phyloP scores from a whole-genome alignment of 2,888 invertebrate species.

The Choristoneura rosaceana region DNA sequence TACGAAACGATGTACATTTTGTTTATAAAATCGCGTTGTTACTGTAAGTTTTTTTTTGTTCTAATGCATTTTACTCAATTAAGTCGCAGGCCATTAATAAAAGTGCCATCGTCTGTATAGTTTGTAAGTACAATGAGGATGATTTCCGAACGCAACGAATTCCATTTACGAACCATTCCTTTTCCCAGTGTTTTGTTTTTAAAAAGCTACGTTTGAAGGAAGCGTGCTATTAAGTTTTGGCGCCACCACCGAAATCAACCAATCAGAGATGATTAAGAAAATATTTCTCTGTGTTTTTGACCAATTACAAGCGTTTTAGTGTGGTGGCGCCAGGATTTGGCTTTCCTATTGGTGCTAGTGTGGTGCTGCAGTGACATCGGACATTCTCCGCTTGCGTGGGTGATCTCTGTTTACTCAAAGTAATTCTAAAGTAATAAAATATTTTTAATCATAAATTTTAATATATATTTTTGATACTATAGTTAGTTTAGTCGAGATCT shows the following conservation, averaged over 20 bases:
- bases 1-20: conserved; percentile 60
- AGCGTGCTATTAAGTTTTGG: conserved; percentile 21
- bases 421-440: conserved; percentile 63
- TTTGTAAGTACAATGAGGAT: conserved; percentile 75
- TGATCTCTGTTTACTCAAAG: conserved; percentile 80
- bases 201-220: conserved; percentile 23
- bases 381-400: conserved; percentile 63
- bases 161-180: conserved; percentile 39
- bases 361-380: conserved; percentile 65
- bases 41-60: conserved; percentile 71
- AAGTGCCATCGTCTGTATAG: conserved; percentile 83
- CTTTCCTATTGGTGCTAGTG: conserved; percentile 65
- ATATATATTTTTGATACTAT: conserved; percentile 73
- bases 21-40: conserved; percentile 72
- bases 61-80: conserved; percentile 84
- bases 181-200: conserved; percentile 31
- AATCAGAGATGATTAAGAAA: conserved; percentile 5
- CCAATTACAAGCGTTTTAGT: conserved; percentile 22
- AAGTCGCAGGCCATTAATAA: conserved; percentile 84
- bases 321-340: conserved; percentile 44
- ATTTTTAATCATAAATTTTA: conserved; percentile 65
- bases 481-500: conserved; percentile 61
- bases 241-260: conserved; percentile 22
- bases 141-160: conserved; percentile 56
- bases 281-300: neutral